Evolutionary conservation across 2,888 invertebrate species (phyloP), one percentile per base, ranked within the genome.

Genomic region (Rotaria socialis): DNA sequence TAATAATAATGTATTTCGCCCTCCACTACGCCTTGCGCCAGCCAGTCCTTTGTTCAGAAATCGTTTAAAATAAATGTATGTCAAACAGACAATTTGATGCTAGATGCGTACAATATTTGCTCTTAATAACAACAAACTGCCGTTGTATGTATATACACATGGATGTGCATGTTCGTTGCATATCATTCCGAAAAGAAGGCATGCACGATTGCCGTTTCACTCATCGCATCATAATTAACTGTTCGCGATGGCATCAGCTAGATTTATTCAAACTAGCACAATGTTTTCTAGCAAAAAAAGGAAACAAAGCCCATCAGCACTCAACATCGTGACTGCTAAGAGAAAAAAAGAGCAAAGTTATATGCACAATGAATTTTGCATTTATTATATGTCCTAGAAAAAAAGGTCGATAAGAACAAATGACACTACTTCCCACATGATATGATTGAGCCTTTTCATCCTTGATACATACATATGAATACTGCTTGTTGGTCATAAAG

Each of bases 381-480:
- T 67, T 67, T 67, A 16, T 67, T 67, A 16, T 16, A 67, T 67
- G 67, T 67, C 67, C 35, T 67, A 67, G 67, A 67, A 41, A 67
- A 27, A 67, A 67, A 67, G 67, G 67, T 67, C 67, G 67, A 67
- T 67, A 67, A 67, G 67, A 67, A 67, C 67, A 67, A 67, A 67
- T 67, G 67, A 67, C 67, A 67, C 67, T 67, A 27, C 67, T 67
- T 56, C 67, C 35, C 67, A 67, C 35, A 27, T 41, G 67, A 67
- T 67, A 67, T 35, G 67, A 67, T 67, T 67, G 67, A 67, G 35
- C 67, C 35, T 67, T 67, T 67, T 67, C 35, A 35, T 67, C 67
- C 67, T 67, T 67, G 67, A 41, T 67, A 35, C 24, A 27, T 41
- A 67, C 19, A 16, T 67, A 27, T 35, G 67, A 19, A 7, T 16